Conservation (phyloP, 2,888 invertebrate species). For the Ormyrus thymus region DNA sequence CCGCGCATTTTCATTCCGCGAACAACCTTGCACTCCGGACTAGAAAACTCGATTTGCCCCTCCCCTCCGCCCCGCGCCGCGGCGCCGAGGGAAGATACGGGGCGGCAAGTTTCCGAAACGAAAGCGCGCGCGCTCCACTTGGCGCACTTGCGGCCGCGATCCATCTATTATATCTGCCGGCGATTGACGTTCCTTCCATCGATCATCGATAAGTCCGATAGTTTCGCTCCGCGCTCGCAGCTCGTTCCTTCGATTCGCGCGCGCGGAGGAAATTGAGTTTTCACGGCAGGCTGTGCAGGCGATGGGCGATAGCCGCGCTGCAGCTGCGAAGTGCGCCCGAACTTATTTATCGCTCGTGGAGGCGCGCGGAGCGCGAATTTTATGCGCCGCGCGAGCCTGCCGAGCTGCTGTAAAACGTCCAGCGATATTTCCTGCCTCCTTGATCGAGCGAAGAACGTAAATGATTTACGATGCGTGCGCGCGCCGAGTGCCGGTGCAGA, state of each 20-base stretch:
- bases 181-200: constrained; percentile 51
- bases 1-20: constrained; percentile 30
- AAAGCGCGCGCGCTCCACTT: constrained; percentile 31
- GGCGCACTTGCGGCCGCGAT: constrained; percentile 1
- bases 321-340: constrained; percentile 14
- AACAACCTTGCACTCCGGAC: not conserved
- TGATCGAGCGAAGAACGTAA: constrained; percentile 13
- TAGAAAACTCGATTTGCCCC: constrained; percentile 5
- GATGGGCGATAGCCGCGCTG: not conserved
- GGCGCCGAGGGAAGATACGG: not conserved
- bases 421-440: constrained; percentile 18
- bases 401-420: not conserved
- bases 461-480: constrained; percentile 1
- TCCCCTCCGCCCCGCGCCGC: no score
- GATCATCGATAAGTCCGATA: constrained; percentile 48
- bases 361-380: not conserved
- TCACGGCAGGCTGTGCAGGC: constrained; percentile 40
- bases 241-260: not conserved
- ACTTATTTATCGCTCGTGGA: constrained; percentile 43
- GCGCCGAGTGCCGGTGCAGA: no score
- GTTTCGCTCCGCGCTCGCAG: not conserved
- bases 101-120: constrained; percentile 21
- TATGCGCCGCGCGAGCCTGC: not conserved
- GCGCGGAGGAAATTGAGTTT: constrained; percentile 51
- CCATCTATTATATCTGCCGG: not conserved